Conservation (phyloP, 2,113 vertebrate genomes). For the Galemys pyrenaicus region DNA sequence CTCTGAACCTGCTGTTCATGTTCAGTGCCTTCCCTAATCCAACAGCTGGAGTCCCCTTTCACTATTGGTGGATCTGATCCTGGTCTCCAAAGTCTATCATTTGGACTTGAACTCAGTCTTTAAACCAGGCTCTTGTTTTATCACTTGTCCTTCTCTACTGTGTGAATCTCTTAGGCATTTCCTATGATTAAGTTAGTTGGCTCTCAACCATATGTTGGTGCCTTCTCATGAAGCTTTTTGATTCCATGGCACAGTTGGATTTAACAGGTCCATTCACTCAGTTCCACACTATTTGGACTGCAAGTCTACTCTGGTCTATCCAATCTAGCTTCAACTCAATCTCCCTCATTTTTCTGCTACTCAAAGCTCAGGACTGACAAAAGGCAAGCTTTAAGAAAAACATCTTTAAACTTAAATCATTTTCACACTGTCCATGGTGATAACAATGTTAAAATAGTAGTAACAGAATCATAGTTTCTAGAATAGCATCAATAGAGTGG, state of each 20-base stretch:
- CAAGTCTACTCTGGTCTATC: neutral
- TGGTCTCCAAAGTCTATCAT: neutral
- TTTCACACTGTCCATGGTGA: neutral
- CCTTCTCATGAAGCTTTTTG: neutral
- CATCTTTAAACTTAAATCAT: neutral
- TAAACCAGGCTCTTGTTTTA: neutral
- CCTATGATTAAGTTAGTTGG: neutral
- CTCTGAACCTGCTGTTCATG: neutral
- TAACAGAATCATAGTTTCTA: neutral
- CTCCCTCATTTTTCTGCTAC: neutral
- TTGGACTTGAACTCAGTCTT: neutral
- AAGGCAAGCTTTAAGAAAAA: constrained; percentile 22
- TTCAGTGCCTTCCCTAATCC: neutral
- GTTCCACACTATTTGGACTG: neutral
- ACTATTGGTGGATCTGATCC: neutral
- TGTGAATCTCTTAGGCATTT: neutral
- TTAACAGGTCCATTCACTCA: neutral
- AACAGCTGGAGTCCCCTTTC: neutral
- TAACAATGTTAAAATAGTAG: neutral
- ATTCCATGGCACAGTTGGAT: neutral
- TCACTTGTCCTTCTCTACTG: neutral
- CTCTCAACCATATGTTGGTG: neutral
- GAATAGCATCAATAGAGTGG: neutral
- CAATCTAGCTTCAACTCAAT: neutral
- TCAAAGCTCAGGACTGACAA: neutral